Evolutionary conservation across 2,797 vertebrate genomes (phyloP).

Genomic region (Pseudochirops cupreus): DNA sequence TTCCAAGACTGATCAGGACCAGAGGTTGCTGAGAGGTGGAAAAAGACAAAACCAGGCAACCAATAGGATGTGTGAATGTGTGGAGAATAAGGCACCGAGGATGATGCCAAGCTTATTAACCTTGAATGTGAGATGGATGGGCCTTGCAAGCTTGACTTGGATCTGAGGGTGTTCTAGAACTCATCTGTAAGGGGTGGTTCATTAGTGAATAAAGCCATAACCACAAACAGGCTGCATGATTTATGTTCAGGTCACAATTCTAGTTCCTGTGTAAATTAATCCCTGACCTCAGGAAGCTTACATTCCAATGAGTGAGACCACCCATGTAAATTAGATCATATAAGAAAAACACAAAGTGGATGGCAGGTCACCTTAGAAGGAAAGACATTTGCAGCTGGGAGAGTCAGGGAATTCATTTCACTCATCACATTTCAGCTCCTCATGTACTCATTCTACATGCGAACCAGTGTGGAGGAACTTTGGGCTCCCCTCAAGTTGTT

Average conservation of each 20-base stretch:
- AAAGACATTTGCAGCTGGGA: neutral
- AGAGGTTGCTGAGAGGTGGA: neutral
- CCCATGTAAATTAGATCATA: neutral
- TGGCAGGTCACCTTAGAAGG: neutral
- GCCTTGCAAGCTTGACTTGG: neutral
- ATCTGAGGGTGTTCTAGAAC: neutral
- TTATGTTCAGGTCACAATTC: neutral
- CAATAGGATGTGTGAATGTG: neutral
- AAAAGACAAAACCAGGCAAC: neutral
- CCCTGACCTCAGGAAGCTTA: neutral
- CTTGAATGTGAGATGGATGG: neutral
- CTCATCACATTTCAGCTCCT: neutral
- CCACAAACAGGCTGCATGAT: neutral
- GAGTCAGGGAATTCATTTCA: neutral
- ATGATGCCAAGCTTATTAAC: neutral
- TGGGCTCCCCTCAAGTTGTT: neutral
- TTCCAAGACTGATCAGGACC: neutral
- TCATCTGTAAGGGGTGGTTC: neutral
- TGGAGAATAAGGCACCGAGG: neutral
- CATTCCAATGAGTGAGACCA: neutral
- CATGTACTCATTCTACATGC: neutral
- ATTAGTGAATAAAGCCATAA: neutral
- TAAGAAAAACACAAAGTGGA: neutral
- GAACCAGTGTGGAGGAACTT: neutral
- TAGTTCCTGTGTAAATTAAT: neutral